A percentile compares a stretch with the other conserved stretches of the same genome.
phyloP scores from a whole-genome alignment of 2,113 vertebrate species.

The Morone saxatilis region DNA sequence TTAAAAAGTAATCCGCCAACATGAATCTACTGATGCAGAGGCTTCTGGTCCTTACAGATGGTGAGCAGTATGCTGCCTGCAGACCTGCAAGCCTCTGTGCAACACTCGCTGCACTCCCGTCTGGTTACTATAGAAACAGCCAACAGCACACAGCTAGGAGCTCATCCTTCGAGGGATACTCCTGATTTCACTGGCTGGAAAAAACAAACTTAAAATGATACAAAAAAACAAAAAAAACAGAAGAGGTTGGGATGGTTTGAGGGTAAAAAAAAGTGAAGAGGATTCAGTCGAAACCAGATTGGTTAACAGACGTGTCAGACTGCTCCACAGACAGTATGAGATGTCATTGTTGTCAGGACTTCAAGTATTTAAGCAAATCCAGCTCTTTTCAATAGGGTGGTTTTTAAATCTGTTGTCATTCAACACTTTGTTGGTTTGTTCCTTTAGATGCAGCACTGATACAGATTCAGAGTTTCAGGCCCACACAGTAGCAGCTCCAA shows the following conservation, averaged over 20 bases:
- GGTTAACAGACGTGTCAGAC: background rate
- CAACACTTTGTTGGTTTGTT: background rate
- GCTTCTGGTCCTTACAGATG: background rate
- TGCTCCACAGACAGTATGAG: background rate
- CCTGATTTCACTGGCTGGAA: background rate
- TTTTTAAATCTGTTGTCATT: background rate
- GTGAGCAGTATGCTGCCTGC: background rate
- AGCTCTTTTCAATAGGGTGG: too few species aligned
- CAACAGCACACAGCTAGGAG: background rate
- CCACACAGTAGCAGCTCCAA: background rate
- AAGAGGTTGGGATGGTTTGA: background rate
- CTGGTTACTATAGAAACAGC: constrained; percentile 86
- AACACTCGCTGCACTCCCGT: constrained; percentile 78
- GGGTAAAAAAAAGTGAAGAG: background rate
- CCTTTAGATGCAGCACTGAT: background rate
- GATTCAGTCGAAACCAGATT: too few species aligned
- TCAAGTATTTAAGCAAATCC: background rate
- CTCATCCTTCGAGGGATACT: background rate
- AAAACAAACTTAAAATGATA: background rate
- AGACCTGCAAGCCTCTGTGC: constrained; percentile 3
- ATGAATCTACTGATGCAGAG: background rate
- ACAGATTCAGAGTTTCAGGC: background rate
- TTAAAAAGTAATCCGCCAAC: background rate
- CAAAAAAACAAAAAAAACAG: background rate
- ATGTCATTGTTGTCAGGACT: background rate